Conservation (phyloP, 2,888 invertebrate species). For the Incurvaria masculella region DNA sequence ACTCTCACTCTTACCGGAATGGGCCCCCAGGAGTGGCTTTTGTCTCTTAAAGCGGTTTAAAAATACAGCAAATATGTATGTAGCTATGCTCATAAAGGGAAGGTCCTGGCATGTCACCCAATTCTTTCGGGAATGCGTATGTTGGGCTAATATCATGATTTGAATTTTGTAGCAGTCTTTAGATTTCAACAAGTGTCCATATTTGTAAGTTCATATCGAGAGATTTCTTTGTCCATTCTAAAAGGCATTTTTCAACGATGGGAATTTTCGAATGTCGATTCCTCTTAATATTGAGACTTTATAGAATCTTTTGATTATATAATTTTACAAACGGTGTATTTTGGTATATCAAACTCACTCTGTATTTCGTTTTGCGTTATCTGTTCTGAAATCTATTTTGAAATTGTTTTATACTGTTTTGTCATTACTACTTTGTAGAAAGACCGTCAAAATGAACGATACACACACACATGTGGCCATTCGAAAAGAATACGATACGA, state of each 20-base stretch:
- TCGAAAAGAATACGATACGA: slow-evolving; percentile 9
- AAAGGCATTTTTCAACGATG: slow-evolving; percentile 15
- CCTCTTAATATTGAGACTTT: slow-evolving; percentile 16
- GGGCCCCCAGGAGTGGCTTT: too few relatives aligned
- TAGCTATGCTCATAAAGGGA: too few relatives aligned
- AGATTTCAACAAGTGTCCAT: slow-evolving; percentile 16
- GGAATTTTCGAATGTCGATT: slow-evolving; percentile 13
- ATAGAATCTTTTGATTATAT: slow-evolving; percentile 16
- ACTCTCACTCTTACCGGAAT: too few relatives aligned
- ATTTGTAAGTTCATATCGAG: slow-evolving; percentile 14
- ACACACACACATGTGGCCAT: slow-evolving; percentile 12
- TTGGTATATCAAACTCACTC: slow-evolving; percentile 14
- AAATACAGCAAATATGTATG: too few relatives aligned
- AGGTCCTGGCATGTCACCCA: too few relatives aligned
- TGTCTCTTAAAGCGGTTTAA: too few relatives aligned
- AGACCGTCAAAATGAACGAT: slow-evolving; percentile 11
- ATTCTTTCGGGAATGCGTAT: too few relatives aligned
- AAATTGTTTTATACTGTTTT: slow-evolving; percentile 13
- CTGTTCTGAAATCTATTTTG: slow-evolving; percentile 15
- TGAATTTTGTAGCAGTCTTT: too few relatives aligned
- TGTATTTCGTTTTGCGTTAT: slow-evolving; percentile 17
- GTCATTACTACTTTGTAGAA: slow-evolving; percentile 13
- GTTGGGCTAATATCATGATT: too few relatives aligned
- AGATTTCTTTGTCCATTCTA: slow-evolving; percentile 14
- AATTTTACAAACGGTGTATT: slow-evolving; percentile 17